Evolutionary conservation across 2,113 vertebrate genomes (phyloP).

Genomic region (Campylomormyrus numenius): DNA sequence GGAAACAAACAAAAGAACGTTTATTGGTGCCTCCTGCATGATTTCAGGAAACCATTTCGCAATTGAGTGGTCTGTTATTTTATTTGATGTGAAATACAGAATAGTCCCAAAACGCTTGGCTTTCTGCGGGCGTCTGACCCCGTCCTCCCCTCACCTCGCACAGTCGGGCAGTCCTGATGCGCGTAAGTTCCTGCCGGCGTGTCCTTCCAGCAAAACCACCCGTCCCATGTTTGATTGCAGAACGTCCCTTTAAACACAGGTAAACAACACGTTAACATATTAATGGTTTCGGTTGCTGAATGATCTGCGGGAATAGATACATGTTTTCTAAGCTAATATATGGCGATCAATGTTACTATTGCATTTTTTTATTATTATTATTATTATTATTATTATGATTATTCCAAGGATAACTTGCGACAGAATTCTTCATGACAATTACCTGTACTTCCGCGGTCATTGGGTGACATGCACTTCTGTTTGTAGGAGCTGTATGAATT

Average conservation of each 20-base stretch:
- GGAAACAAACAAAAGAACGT: neutral
- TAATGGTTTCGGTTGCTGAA: neutral
- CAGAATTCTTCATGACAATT: neutral
- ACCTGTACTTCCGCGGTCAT: conserved; percentile 6
- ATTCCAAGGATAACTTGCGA: neutral
- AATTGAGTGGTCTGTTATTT: too few species aligned
- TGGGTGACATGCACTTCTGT: neutral
- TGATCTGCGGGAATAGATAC: neutral
- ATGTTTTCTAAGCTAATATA: neutral
- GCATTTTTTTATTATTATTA: neutral
- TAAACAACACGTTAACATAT: neutral
- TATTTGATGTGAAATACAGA: neutral
- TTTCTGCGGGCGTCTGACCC: conserved; percentile 55
- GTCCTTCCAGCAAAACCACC: conserved; percentile 88
- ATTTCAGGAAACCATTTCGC: too few species aligned
- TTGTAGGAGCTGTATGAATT: neutral
- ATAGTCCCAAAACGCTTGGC: neutral
- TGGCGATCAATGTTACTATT: neutral
- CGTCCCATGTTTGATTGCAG: conserved; percentile 85
- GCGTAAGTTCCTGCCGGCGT: conserved; percentile 68
- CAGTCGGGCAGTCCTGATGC: conserved; percentile 74
- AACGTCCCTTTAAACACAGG: conserved; percentile 56
- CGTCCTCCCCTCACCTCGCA: conserved; percentile 69
- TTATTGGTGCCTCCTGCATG: too few species aligned
- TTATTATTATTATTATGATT: neutral